These are phyloP conservation scores for Alaudala cheleensis DNA, from an alignment of 2,113 vertebrate genomes.

Conservation along the genomic window DNA sequence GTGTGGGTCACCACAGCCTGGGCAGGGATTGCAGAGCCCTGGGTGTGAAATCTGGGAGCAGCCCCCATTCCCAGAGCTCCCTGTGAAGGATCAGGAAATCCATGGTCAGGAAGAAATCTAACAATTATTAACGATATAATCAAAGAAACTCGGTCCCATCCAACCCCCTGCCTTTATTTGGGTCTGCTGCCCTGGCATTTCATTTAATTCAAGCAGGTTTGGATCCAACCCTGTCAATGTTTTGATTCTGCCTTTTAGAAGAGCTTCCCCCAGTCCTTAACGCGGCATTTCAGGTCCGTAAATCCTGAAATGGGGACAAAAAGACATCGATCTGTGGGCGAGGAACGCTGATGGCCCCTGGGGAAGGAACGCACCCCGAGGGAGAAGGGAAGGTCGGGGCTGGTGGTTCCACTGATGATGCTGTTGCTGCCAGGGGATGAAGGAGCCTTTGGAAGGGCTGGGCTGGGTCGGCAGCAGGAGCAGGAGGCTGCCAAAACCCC, in stretches of 20 bases:
- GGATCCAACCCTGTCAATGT: not conserved
- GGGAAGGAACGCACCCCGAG: not conserved
- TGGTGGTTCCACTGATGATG: rapidly evolving
- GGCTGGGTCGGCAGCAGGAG: not conserved
- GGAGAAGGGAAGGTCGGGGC: not conserved
- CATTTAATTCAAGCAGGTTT: not conserved
- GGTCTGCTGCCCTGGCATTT: not conserved
- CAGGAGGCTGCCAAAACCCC: not conserved
- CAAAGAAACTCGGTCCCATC: not conserved
- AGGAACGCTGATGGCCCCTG: not conserved
- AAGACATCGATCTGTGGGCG: not conserved
- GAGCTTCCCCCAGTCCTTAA: not conserved
- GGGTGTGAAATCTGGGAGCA: not conserved
- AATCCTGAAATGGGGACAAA: not conserved
- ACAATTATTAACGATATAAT: not conserved
- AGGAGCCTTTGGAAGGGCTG: rapidly evolving
- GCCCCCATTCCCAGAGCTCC: not conserved
- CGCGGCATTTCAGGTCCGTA: rapidly evolving
- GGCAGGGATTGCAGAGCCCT: not conserved
- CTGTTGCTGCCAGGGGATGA: not conserved
- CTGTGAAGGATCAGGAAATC: not conserved
- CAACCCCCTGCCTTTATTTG: not conserved
- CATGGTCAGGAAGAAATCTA: not conserved
- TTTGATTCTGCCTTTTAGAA: not conserved
- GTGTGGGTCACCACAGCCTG: not conserved